Conservation (phyloP, 2,888 invertebrate genomes). For the Nasonia oneida region DNA sequence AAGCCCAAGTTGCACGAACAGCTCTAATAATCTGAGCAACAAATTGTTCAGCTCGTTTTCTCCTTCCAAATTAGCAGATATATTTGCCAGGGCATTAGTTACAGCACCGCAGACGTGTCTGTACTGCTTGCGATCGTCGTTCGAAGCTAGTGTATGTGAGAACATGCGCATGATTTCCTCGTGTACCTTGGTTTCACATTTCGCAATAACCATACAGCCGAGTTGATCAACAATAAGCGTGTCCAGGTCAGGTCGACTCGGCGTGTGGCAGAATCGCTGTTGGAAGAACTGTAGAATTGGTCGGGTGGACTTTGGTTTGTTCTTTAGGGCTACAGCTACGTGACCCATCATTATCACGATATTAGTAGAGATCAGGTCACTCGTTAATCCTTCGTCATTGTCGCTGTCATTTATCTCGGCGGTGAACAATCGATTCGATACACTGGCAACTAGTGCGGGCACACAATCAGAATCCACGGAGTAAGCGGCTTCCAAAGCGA, state of each 20-base stretch:
- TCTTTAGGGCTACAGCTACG: constrained; percentile 96
- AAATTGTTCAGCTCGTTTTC: constrained; percentile 92
- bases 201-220: constrained; percentile 98
- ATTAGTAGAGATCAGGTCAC: constrained; percentile 95
- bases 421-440: constrained; percentile 96
- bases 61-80: constrained; percentile 95
- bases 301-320: constrained; percentile 95
- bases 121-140: constrained; percentile 80
- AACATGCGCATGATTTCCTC: constrained; percentile 99
- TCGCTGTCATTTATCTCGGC: constrained; percentile 90
- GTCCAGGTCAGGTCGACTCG: constrained; percentile 89
- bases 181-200: constrained; percentile 90
- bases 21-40: constrained; percentile 92
- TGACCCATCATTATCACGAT: constrained; percentile 98
- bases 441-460: constrained; percentile 96
- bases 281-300: constrained; percentile 98
- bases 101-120: constrained; percentile 96
- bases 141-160: constrained; percentile 90
- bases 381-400: constrained; percentile 76
- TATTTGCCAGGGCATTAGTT: constrained; percentile 97
- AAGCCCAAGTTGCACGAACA: constrained; percentile 98
- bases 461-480: constrained; percentile 95
- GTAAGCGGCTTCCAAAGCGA: constrained; percentile 94
- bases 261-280: constrained; percentile 95
- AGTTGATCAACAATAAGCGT: constrained; percentile 97